Evolutionary conservation across 2,888 invertebrate species (phyloP), one percentile per base, ranked within the genome.

Genomic region (Hypomecis punctinalis): DNA sequence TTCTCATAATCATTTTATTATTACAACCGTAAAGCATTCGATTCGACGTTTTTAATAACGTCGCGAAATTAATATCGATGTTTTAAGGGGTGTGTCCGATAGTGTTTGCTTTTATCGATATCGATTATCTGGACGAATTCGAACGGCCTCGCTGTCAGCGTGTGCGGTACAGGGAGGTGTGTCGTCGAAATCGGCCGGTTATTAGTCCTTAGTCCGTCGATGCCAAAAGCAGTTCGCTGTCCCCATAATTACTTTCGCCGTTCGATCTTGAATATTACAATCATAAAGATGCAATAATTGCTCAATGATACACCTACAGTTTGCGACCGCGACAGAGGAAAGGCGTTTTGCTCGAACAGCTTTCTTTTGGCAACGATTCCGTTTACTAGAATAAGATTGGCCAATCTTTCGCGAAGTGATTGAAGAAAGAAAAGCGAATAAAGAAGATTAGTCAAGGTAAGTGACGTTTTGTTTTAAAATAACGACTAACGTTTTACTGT

Each of bases 331-430:
- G 76, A 70, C 76, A 66, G 72, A 68, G 71, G 66, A 74, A 71
- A 75, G 74, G 75, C 75, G 76, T 73, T 73, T 54, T 75, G 72
- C 40, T 39, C 13, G 43, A 66, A 68, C 81, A 81, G 81, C 86
- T 89, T 90, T 86, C 86, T 87, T 90, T 91, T 89, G 85, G 83
- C 84, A 78, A 82, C 85, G 86, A 82, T 76, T 71, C 73, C 73
- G 69, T 78, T 78, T 76, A 80, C 75, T 87, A 86, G 83, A 81
- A 77, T 88, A 90, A 89, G 87, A 86, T 90, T 90, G 91, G 90
- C 90, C 90, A 90, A 90, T 90, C 85, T 79, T 81, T 81, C 71
- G 78, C 79, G 83, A 78, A 77, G 76, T 77, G 82, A 80, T 76
- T 74, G 78, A 79, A 78, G 67, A 78, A 65, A 68, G 76, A 82